A percentile compares a stretch with the other conserved stretches of the same genome.
Conservation (phyloP, 1,140 invertebrate genomes). For the Oryctes rhinoceros region DNA sequence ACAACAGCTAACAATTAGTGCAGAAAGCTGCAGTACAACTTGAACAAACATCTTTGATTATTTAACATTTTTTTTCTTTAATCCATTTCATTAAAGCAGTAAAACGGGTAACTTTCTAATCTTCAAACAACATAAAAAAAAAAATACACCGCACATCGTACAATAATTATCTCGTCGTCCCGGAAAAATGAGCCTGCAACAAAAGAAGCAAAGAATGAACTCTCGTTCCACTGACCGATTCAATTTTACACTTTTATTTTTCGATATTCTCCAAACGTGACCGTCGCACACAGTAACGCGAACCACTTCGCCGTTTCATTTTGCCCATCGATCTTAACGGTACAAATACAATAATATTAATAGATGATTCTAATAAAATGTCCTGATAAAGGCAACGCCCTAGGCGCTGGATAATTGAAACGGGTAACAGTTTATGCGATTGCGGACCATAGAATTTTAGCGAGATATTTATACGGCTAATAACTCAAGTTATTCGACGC, state of each 20-base stretch:
- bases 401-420: slow-evolving; percentile 4
- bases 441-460: slow-evolving; percentile 27
- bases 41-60: no score
- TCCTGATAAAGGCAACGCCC: not conserved
- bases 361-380: slow-evolving; percentile 7
- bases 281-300: not conserved
- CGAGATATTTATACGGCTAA: slow-evolving; percentile 12
- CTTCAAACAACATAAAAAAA: not conserved
- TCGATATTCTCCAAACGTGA: not conserved
- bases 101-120: not conserved
- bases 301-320: slow-evolving; percentile 11
- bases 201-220: not conserved
- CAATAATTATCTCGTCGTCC: not conserved
- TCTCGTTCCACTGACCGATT: slow-evolving; percentile 9
- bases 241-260: slow-evolving; percentile 22
- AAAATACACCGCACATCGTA: not conserved
- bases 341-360: slow-evolving; percentile 32
- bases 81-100: not conserved
- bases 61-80: not conserved
- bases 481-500: slow-evolving; percentile 10
- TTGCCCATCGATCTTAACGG: slow-evolving; percentile 19
- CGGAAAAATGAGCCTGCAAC: not conserved
- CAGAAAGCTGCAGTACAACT: no score
- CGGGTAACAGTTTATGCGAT: slow-evolving; percentile 22
- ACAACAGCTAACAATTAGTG: no score